Percentiles rank a stretch among this genome's conserved stretches.
These are phyloP conservation scores for Blomia tropicalis DNA, from an alignment of 2,888 invertebrate genomes.

Conservation along the genomic window DNA sequence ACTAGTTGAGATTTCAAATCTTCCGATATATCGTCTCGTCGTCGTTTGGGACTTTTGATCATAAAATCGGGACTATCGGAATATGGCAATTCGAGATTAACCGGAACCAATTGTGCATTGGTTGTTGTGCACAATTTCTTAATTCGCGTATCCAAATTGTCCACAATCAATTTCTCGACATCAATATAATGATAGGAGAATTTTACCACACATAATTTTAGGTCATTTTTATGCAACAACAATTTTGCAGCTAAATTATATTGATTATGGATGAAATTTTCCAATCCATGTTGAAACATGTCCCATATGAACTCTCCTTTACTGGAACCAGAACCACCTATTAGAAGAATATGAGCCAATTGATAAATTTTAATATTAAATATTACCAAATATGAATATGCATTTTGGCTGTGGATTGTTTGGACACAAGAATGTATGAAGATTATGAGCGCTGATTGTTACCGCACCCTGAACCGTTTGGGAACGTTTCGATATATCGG, in stretches of 20 bases:
- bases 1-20: slow-evolving; percentile 17
- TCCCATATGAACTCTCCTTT: slow-evolving; percentile 25
- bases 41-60: not conserved
- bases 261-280: not conserved
- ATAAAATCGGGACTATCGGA: not conserved
- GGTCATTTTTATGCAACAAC: not conserved
- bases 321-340: slow-evolving; percentile 22
- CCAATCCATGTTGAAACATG: slow-evolving; percentile 14
- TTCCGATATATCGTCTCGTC: not conserved
- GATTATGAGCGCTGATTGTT: slow-evolving; percentile 5
- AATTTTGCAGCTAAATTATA: not conserved
- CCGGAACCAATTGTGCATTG: not conserved
- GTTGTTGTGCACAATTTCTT: slow-evolving; percentile 7
- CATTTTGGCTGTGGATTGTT: slow-evolving; percentile 21
- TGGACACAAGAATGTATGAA: not conserved
- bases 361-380: not conserved
- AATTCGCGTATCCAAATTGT: slow-evolving; percentile 20
- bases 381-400: slow-evolving; percentile 20
- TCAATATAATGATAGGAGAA: slow-evolving; percentile 20
- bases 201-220: not conserved
- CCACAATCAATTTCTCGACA: slow-evolving; percentile 18
- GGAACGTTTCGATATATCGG: slow-evolving; percentile 8
- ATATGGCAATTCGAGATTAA: not conserved
- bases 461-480: not conserved
- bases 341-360: not conserved